Base-by-base conservation (phyloP, 2,888 invertebrate species). In the Petrolisthes cinctipes region DNA sequence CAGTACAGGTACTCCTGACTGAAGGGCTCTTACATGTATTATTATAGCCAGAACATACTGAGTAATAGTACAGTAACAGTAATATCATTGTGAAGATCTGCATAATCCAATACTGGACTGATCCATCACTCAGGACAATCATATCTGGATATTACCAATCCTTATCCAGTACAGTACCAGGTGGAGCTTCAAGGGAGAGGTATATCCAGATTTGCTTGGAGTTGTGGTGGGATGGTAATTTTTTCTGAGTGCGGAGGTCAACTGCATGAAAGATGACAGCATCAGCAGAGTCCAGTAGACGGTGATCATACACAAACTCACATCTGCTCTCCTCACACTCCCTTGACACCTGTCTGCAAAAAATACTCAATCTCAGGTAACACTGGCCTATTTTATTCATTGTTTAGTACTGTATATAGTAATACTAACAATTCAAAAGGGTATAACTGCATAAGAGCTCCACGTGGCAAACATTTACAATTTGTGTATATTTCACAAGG, bases 201-300 rank as follows among this genome's bases (percentile, higher is more conserved):
- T 91, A 90, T 9, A 91, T 83, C 91, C 91, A 91, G 37, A 88
- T 76, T 78, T 91, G 91, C 11, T 82, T 57, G 0, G 83, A 84
- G 3, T 56, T 75, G 7, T 90, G 90, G 53, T 61, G 53, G 7
- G 6, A 9, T 1, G 91, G 91, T 4, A 91, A 76, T 37, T 89
- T 83, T 5, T 82, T 51, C 5, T 68, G 9, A 20, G 88, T 20
- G 9, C 84, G 82, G 78, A 91, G n/a, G 54, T 91, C 91, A 23
- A 90, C 82, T 4, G 88, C 71, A 81, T 91, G 91, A 68, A 91
- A 91, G 4, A 91, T 4, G 2, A 91, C 88, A 6, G 90, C 91
- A 54, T 91, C 91, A 5, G 91, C 91, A 11, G 91, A 86, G 51
- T 75, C 37, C 9, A 91, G 82, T 2, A 88, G 89, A 0, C 66